phyloP scores from a whole-genome alignment of 1,140 invertebrate species.

The Rhopalosiphum padi region DNA sequence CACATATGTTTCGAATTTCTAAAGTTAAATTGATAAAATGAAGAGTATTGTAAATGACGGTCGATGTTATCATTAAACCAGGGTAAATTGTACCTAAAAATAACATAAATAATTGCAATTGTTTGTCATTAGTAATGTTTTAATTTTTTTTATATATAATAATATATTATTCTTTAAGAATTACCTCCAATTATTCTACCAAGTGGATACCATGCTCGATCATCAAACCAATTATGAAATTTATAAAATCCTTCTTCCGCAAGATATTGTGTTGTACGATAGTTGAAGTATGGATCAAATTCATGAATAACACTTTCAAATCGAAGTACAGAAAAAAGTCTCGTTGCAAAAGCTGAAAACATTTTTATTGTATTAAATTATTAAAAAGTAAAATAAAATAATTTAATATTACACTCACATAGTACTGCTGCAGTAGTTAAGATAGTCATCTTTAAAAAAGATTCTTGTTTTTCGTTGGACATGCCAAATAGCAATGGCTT shows the following conservation, averaged over 20 bases:
- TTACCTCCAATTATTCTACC: constrained; percentile 94
- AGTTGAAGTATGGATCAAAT: constrained; percentile 99
- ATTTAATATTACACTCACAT: constrained; percentile 74
- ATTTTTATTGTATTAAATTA: constrained; percentile 58
- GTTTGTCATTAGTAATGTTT: background rate
- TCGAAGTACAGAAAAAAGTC: constrained; percentile 93
- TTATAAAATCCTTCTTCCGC: constrained; percentile 96
- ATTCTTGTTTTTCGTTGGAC: constrained; percentile 87
- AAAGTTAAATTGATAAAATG: constrained; percentile 92
- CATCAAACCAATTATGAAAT: constrained; percentile 99
- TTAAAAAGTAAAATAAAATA: constrained; percentile 53
- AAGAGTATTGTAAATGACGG: constrained; percentile 87
- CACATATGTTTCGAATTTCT: constrained; percentile 97
- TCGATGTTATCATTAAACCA: constrained; percentile 96
- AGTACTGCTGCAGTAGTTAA: constrained; percentile 89
- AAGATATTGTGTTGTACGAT: constrained; percentile 92
- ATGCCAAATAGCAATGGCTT: constrained; percentile 58
- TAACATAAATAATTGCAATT: background rate
- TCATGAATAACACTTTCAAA: constrained; percentile 99
- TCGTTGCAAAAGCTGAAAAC: constrained; percentile 90
- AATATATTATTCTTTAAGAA: constrained; percentile 28
- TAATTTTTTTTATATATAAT: background rate
- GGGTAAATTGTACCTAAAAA: constrained; percentile 92
- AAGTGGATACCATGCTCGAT: constrained; percentile 96
- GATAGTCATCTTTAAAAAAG: constrained; percentile 89